Conservation (phyloP, 1,140 invertebrate genomes). For the Drosophila biarmipes region DNA sequence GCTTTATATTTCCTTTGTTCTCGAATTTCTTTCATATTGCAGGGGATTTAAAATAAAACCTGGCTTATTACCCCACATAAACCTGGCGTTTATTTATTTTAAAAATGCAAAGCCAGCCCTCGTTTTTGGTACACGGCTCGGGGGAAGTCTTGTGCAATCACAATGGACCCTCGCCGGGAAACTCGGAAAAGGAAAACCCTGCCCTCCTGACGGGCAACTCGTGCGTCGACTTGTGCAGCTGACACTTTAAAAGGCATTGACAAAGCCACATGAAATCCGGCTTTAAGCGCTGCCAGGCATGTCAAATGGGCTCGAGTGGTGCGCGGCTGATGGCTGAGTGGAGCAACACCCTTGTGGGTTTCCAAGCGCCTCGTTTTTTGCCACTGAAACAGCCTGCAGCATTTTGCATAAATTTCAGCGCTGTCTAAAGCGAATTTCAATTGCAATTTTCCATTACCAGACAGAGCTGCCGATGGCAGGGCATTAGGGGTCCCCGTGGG, state of each 20-base stretch:
- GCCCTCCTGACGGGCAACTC: conserved; percentile 37
- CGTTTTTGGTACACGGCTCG: conserved; percentile 2
- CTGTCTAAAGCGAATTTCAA: conserved; percentile 66
- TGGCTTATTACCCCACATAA: background rate
- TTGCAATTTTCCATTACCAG: conserved; percentile 67
- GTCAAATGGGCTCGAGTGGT: conserved; percentile 32
- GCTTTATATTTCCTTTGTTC: background rate
- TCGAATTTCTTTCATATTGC: background rate
- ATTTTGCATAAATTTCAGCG: conserved; percentile 74
- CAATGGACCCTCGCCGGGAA: conserved; percentile 19
- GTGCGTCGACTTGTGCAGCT: conserved; percentile 55
- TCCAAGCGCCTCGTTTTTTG: conserved; percentile 7
- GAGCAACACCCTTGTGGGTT: conserved; percentile 10
- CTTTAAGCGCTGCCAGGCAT: conserved; percentile 75
- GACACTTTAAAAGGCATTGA: conserved; percentile 73
- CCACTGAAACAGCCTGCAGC: conserved; percentile 55
- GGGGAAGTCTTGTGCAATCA: conserved; percentile 24
- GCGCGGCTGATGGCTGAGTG: conserved; percentile 11
- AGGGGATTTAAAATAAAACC: background rate
- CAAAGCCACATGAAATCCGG: conserved; percentile 57
- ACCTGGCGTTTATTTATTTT: background rate
- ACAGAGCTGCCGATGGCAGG: background rate
- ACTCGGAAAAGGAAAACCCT: background rate
- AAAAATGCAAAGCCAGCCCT: conserved; percentile 13
- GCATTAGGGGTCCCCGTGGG: background rate